phyloP scores from a whole-genome alignment of 1,140 invertebrate species.

The Ptiloglossa arizonensis region DNA sequence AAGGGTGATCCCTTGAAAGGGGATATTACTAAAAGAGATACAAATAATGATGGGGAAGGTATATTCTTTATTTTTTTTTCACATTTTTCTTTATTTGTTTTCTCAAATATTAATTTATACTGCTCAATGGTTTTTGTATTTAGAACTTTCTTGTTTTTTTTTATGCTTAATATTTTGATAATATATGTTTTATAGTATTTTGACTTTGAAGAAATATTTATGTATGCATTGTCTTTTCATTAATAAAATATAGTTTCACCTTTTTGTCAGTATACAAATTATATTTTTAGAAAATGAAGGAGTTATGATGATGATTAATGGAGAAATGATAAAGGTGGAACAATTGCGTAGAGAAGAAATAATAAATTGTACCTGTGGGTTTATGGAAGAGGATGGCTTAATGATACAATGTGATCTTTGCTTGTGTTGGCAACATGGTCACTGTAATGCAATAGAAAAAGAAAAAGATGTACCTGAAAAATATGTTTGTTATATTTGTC shows the following conservation, averaged over 20 bases:
- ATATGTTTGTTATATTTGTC: constrained; percentile 94
- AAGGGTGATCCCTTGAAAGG: constrained; percentile 75
- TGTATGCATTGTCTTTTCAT: not conserved
- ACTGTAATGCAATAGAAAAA: constrained; percentile 91
- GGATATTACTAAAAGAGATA: constrained; percentile 76
- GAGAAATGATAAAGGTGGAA: constrained; percentile 79
- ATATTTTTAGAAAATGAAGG: constrained; percentile 70
- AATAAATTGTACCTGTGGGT: constrained; percentile 92
- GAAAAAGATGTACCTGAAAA: constrained; percentile 93
- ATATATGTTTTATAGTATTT: constrained; percentile 1
- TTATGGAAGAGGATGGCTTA: constrained; percentile 93
- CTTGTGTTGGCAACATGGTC: constrained; percentile 96
- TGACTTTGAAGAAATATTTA: not conserved
- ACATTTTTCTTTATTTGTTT: constrained; percentile 32
- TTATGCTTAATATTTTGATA: not conserved
- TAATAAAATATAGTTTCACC: constrained; percentile 8
- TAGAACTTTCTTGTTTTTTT: not conserved
- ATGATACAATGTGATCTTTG: constrained; percentile 98
- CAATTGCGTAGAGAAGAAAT: constrained; percentile 86
- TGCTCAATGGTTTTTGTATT: not conserved
- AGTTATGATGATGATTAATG: constrained; percentile 79
- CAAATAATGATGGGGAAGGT: constrained; percentile 77
- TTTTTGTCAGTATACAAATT: constrained; percentile 24
- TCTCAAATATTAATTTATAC: not conserved
- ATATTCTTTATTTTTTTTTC: constrained; percentile 70